These are phyloP conservation scores for Cosmorhoe ocellata DNA, from an alignment of 2,888 invertebrate genomes.

Conservation along the genomic window DNA sequence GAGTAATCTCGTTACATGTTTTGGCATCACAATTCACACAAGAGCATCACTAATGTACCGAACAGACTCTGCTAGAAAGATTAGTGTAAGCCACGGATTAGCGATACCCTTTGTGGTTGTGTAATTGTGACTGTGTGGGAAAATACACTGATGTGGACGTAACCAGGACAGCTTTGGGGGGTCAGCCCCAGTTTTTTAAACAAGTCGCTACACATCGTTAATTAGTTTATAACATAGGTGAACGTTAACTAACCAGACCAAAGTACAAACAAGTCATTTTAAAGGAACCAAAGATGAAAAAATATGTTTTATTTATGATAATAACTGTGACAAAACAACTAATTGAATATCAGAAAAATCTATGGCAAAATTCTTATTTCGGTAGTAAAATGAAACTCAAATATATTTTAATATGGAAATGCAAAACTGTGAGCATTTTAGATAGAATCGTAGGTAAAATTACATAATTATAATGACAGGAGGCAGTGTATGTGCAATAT, in stretches of 20 bases:
- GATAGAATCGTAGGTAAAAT: slow-evolving; percentile 20
- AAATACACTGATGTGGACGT: slow-evolving; percentile 22
- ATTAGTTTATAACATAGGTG: no score
- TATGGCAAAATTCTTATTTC: no score
- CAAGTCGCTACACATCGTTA: no score
- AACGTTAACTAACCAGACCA: no score
- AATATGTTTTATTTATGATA: no score
- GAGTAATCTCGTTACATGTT: not conserved
- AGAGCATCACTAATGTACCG: slow-evolving; percentile 21
- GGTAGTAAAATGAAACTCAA: no score
- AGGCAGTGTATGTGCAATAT: no score
- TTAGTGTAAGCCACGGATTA: slow-evolving; percentile 46
- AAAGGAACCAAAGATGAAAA: no score
- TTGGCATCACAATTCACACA: slow-evolving; percentile 12
- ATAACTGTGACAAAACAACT: no score
- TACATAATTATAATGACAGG: slow-evolving; percentile 32
- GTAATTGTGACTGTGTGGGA: slow-evolving; percentile 50
- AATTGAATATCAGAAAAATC: no score
- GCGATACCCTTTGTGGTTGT: slow-evolving; percentile 40
- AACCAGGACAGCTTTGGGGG: slow-evolving; percentile 10
- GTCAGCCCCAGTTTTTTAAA: not conserved
- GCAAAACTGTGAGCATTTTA: slow-evolving; percentile 18
- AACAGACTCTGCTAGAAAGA: slow-evolving; percentile 49
- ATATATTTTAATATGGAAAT: no score
- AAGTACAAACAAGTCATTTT: no score